Base-by-base conservation (phyloP, 2,797 vertebrate species). In the Halcyon chelicuti region DNA sequence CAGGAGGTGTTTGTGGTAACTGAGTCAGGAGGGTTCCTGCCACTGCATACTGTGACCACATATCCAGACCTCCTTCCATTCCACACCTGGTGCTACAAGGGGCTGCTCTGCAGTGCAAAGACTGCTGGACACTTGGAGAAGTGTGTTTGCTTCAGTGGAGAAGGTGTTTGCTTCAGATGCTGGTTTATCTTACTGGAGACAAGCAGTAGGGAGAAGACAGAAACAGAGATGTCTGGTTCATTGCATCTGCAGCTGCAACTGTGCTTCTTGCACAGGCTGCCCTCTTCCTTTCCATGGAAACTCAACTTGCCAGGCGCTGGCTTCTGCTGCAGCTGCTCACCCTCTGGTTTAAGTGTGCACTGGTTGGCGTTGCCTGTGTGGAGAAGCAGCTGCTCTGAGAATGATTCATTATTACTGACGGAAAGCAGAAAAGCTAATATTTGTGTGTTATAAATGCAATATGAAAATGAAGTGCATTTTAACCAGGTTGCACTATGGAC, bases 401-500 rank as follows among this genome's bases (percentile, higher is more conserved):
- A 16, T 5, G 44, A 46, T 19, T 81, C 9, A 2, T 65, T 54
- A 47, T 47, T 75, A 31, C 73, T 1, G 5, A 39, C 1, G 2
- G 35, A 72, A 76, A 79, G 51, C 0, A 0, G 62, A 54, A 78
- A 67, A 52, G 60, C 86, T 95, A 97, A 94, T 90, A 95, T 89
- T 90, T 83, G 77, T 71, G 31, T 49, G 33, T 57, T 76, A 44
- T 51, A 82, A 81, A 77, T 20, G 47, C 52, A 40, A 44, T 39
- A 67, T 54, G 84, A 94, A 91, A 89, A 75, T 42, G 8, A 47
- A 71, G 67, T 73, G 60, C 74, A 93, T 44, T 96, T 96, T 95
- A 94, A 91, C 71, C 49, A 79, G 35, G 35, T 74, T 95, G 96
- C 80, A 93, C 94, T 95, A 49, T 92, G 96, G 93, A 97, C 94